Conservation (phyloP, 92 coral and sea anemone genomes). For the Galaxea fascicularis region DNA sequence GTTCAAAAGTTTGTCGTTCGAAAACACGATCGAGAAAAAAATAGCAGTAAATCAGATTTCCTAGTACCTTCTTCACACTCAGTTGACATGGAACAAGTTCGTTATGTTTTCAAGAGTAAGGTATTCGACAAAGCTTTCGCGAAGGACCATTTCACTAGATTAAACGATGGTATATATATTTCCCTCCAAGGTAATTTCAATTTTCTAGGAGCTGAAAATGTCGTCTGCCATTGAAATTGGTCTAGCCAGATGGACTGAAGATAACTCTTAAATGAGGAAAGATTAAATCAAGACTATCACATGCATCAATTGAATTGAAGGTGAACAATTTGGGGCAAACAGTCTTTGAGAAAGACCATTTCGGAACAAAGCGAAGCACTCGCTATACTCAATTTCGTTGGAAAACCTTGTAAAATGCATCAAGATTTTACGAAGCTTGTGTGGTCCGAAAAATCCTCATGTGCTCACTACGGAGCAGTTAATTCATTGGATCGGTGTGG, state of each 20-base stretch:
- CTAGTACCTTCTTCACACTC: too few relatives aligned
- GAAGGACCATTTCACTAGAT: too few relatives aligned
- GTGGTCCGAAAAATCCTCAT: background rate
- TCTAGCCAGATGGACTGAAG: background rate
- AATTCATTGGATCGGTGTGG: background rate
- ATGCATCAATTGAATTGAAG: background rate
- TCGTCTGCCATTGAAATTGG: background rate
- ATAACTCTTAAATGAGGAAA: background rate
- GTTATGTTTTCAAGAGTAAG: too few relatives aligned
- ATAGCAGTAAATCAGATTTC: background rate
- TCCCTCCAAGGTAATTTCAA: background rate
- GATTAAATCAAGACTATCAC: background rate
- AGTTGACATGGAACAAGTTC: too few relatives aligned
- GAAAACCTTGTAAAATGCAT: background rate
- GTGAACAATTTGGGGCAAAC: conserved; percentile 15
- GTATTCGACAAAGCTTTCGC: too few relatives aligned
- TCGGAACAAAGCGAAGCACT: background rate
- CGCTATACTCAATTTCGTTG: background rate
- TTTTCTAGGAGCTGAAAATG: background rate
- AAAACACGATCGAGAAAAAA: background rate
- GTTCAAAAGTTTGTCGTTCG: background rate
- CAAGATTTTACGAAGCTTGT: background rate
- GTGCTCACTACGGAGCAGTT: background rate
- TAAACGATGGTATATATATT: too few relatives aligned
- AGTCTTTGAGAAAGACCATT: background rate